A percentile compares a stretch with the other conserved stretches of the same genome.
Conservation (phyloP, 2,888 invertebrate genomes). For the Agrypnus murinus region DNA sequence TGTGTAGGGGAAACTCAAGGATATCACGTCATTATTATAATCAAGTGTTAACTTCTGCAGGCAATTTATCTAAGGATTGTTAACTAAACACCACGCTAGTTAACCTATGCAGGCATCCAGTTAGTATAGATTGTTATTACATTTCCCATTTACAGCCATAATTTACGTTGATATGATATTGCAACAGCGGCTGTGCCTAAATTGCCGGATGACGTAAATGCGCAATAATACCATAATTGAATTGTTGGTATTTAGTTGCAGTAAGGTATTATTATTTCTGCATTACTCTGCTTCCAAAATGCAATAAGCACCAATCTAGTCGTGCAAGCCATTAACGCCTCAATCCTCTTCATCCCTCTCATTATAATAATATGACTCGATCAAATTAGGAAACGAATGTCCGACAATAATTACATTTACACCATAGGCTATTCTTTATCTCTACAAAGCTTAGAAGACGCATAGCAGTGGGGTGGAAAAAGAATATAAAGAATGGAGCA, state of each 20-base stretch:
- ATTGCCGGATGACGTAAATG: constrained; percentile 48
- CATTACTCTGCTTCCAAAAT: constrained; percentile 14
- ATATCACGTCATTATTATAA: too few relatives aligned
- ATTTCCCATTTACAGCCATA: constrained; percentile 44
- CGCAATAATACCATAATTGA: constrained; percentile 48
- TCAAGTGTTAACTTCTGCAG: neutral
- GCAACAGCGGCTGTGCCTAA: constrained; percentile 44
- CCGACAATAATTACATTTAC: constrained; percentile 41
- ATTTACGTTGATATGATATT: constrained; percentile 48
- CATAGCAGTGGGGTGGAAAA: constrained; percentile 42
- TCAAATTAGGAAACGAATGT: too few relatives aligned
- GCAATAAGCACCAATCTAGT: constrained; percentile 14
- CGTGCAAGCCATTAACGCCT: too few relatives aligned
- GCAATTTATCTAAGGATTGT: neutral
- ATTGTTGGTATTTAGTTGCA: constrained; percentile 45
- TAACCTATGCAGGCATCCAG: constrained; percentile 25
- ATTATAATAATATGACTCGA: too few relatives aligned
- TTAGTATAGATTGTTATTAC: constrained; percentile 41
- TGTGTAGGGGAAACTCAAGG: too few relatives aligned
- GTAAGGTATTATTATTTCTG: constrained; percentile 36
- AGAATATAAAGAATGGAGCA: constrained; percentile 50
- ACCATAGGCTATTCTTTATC: constrained; percentile 51
- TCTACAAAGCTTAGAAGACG: constrained; percentile 56
- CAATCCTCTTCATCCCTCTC: too few relatives aligned
- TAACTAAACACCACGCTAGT: constrained; percentile 12